Percentiles rank a stretch among this genome's conserved stretches.
Evolutionary conservation across 2,797 vertebrate genomes (phyloP).

Genomic region (Halcyon chelicuti): DNA sequence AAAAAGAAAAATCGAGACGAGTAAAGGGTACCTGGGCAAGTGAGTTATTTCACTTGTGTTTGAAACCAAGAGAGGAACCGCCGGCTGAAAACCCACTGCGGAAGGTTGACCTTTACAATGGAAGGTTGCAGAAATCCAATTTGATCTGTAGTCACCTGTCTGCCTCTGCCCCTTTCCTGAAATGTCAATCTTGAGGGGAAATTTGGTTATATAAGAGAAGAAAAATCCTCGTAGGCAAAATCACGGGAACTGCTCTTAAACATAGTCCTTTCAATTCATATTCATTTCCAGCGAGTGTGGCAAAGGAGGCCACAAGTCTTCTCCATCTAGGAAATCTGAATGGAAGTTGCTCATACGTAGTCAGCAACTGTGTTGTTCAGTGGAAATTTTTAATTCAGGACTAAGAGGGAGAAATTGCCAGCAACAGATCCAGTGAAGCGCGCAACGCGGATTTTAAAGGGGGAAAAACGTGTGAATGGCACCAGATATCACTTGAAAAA

Average conservation of each 20-base stretch:
- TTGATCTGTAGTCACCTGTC: conserved; percentile 80
- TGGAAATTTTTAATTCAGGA: conserved; percentile 71
- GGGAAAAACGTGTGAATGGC: conserved; percentile 13
- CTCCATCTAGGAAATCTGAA: conserved; percentile 55
- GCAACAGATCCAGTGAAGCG: conserved; percentile 48
- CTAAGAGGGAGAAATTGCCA: conserved; percentile 69
- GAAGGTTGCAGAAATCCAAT: conserved; percentile 79
- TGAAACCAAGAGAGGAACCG: conserved; percentile 18
- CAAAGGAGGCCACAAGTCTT: not conserved
- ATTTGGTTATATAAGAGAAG: conserved; percentile 71
- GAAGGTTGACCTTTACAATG: conserved; percentile 77
- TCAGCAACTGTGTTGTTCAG: not conserved
- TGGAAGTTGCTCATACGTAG: not conserved
- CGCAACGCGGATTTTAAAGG: conserved; percentile 31
- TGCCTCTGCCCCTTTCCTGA: conserved; percentile 72
- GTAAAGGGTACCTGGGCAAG: not conserved
- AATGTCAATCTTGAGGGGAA: conserved; percentile 77
- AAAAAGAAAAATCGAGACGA: not conserved
- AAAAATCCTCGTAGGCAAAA: conserved; percentile 69
- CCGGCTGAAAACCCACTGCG: conserved; percentile 30
- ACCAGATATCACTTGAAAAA: conserved; percentile 15
- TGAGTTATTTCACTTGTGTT: not conserved
- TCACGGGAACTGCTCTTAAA: conserved; percentile 8
- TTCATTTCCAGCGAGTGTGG: conserved; percentile 15
- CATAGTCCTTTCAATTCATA: conserved; percentile 34